These are phyloP conservation scores for Sebastes kiyomatsui DNA, from an alignment of 2,797 vertebrate genomes.

Conservation along the genomic window DNA sequence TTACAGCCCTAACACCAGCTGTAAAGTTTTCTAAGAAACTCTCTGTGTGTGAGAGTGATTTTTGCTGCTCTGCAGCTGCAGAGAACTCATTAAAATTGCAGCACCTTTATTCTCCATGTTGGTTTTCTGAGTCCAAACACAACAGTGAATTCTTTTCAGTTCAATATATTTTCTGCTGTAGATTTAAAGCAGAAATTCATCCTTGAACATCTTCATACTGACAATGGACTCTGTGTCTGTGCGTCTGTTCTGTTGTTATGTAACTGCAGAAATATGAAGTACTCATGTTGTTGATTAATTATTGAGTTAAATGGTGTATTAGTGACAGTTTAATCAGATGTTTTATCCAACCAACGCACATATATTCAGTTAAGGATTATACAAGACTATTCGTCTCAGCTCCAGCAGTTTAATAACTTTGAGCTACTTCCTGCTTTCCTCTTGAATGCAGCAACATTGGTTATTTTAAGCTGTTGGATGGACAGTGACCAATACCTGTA, in stretches of 20 bases:
- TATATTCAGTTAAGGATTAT: not conserved
- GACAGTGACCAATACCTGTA: not conserved
- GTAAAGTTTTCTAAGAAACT: no score
- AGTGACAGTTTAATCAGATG: not conserved
- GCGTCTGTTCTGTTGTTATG: not conserved
- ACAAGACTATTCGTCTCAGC: not conserved
- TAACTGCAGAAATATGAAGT: not conserved
- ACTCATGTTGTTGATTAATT: not conserved
- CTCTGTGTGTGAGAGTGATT: no score
- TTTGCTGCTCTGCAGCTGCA: constrained; percentile 8
- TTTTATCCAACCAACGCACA: not conserved
- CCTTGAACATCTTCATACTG: not conserved
- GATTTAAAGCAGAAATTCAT: not conserved
- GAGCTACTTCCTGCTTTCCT: not conserved
- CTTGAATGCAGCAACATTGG: not conserved
- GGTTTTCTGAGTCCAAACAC: not conserved
- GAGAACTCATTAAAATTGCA: constrained; percentile 24
- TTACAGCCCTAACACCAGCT: no score
- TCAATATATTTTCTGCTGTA: not conserved
- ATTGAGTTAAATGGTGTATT: not conserved
- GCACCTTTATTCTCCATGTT: not conserved
- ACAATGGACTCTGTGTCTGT: not conserved
- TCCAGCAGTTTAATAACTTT: not conserved
- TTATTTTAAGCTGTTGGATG: not conserved
- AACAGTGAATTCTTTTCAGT: not conserved